Base-by-base conservation (phyloP, 1,140 invertebrate species). In the Bombus breviceps region DNA sequence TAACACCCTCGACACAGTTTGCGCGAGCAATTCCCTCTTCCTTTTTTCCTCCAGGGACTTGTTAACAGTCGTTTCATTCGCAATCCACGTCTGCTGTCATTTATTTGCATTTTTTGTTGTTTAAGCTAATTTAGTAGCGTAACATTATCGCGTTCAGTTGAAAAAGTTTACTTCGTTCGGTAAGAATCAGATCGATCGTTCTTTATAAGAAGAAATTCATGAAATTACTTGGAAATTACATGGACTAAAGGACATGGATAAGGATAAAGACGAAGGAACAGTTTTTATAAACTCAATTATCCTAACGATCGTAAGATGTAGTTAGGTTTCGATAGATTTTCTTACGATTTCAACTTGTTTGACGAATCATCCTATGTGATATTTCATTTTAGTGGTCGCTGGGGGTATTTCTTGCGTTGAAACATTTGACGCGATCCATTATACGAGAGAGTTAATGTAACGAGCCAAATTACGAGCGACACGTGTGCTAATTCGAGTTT, bases 1-100 rank as follows among this genome's bases (percentile, higher is more conserved):
- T 94, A 93, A 93, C 93, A 93, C 91, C 92, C 89, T 90, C 88
- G 87, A 75, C 34, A 68, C 77, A 71, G 81, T 88, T 92, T 91
- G 89, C 91, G 68, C 59, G 53, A 73, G 62, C 69, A 75, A 34
- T 32, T 81, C 47, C 68, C 81, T 59, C 41, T 41, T 37, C n/a
- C 25, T 25, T 37, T 32, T 37, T 77, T 75, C 89, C 92, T 87
- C 86, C 64, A 37, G 88, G 47, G 92, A 86, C 92, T 92, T 93
- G 92, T 93, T 93, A 92, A 91, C 92, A 85, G 90, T 91, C 87
- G 73, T 81, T 91, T 91, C 90, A 91, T 89, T 80, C 62, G 43
- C 18, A 41, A 78, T 69, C 34, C 74, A 68, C 68, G 39, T 37
- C 37, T 25, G 47, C 41, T 32, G 3, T 76, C 64, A 28, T 47